Base-by-base conservation (phyloP, 2,797 vertebrate species). In the Anas bahamensis region DNA sequence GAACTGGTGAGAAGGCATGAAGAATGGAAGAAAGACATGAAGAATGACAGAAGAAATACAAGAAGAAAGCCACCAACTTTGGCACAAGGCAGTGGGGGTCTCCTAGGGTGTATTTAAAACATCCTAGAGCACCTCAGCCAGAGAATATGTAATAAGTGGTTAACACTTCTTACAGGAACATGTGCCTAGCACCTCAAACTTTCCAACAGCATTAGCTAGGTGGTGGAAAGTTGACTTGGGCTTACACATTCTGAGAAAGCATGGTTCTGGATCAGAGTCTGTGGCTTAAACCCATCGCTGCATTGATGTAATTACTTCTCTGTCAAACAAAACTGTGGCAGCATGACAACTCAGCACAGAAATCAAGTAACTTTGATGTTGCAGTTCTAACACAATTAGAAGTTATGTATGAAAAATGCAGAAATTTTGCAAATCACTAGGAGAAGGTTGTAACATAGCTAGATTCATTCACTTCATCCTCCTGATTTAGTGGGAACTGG, bases 401-500 rank as follows among this genome's bases (percentile, higher is more conserved):
- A 44, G 22, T 41, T 63, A 75, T 35, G 24, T 5, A 11, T 10
- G 35, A 70, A 80, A 75, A 88, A 88, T 16, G 22, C 24, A 63
- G 65, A 75, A 75, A 73, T 76, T 61, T 23, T 87, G 48, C 82
- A 90, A 89, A 90, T 64, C 61, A 0, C 83, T 50, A 95, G 74
- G 68, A 89, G 46, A 83, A 71, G 26, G 12, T 23, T 96, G 69
- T 75, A 69, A 83, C 28, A 17, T 7, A 81, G 65, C 59, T 83
- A 82, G 68, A 86, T 75, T 91, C 3, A 9, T 85, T 87, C 76
- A 80, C 75, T 96, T 97, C 59, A 77, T 44, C 56, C 86, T 95
- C 72, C 68, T 94, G 78, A 95, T 97, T 97, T 95, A 97, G 89
- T 92, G 95, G 96, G 96, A 97, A 96, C 24, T 89, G 96, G 96